phyloP scores from a whole-genome alignment of 2,888 invertebrate genomes.

The Drosophila histrio region DNA sequence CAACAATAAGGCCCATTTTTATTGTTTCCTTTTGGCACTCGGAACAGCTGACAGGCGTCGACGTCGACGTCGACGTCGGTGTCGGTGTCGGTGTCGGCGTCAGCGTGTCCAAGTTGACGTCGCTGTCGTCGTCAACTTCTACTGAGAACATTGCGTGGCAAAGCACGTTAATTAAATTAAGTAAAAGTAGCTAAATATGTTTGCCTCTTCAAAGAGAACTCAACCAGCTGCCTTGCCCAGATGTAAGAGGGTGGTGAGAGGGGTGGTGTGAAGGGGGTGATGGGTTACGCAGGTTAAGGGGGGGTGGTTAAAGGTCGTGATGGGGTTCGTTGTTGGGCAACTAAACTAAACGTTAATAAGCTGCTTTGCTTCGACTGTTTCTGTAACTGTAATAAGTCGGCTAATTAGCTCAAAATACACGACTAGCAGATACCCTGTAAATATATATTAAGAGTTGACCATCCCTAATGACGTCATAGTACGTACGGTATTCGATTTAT shows the following conservation, averaged over 20 bases:
- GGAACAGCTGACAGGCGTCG: conserved; percentile 70
- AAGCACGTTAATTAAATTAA: conserved; percentile 77
- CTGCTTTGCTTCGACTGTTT: conserved; percentile 10
- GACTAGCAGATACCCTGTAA: conserved; percentile 32
- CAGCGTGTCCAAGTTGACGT: conserved; percentile 18
- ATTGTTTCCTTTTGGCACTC: conserved; percentile 75
- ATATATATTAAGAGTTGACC: neutral
- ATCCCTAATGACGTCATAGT: neutral
- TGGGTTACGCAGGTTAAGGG: neutral
- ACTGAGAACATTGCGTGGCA: conserved; percentile 50
- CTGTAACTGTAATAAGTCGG: conserved; percentile 4
- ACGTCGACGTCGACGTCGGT: conserved; percentile 25
- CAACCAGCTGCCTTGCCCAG: neutral
- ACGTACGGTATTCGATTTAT: no score
- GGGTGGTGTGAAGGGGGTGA: neutral
- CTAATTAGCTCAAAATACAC: conserved; percentile 25
- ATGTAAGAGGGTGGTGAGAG: neutral
- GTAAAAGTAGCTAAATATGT: conserved; percentile 78
- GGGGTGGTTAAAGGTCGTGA: neutral
- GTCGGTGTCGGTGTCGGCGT: neutral
- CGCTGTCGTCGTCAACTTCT: conserved; percentile 38
- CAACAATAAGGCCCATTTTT: conserved; percentile 74
- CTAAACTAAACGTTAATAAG: conserved; percentile 47
- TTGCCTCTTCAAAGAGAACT: conserved; percentile 48
- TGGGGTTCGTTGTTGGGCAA: conserved; percentile 9